Percentiles rank a stretch among this genome's conserved stretches.
Evolutionary conservation across 1,140 invertebrate genomes (phyloP).

Genomic region (Dinoponera quadriceps): DNA sequence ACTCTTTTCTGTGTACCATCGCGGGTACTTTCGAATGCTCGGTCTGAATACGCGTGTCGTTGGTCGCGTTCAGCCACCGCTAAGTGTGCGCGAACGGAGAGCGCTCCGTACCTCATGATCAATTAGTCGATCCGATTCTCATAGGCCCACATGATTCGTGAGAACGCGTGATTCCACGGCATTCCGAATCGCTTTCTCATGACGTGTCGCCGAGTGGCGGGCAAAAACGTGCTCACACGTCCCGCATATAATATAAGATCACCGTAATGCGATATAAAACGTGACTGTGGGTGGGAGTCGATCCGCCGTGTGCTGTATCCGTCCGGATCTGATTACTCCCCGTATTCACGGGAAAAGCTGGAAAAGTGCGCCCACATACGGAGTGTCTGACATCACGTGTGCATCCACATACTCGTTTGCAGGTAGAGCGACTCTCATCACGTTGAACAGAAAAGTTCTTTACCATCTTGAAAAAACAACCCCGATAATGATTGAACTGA

Average conservation of each 20-base stretch:
- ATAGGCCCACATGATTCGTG: slow-evolving; percentile 77
- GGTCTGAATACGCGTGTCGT: too few species aligned
- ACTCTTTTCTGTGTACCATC: too few species aligned
- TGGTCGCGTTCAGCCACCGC: too few species aligned
- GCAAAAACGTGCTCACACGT: slow-evolving; percentile 66
- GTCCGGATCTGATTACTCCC: slow-evolving; percentile 67
- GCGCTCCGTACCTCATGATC: slow-evolving; percentile 15
- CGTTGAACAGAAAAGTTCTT: too few species aligned
- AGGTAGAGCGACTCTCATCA: too few species aligned
- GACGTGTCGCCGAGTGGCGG: slow-evolving; percentile 55
- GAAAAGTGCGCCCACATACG: slow-evolving; percentile 66
- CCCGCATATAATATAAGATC: slow-evolving; percentile 76
- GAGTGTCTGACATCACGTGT: neutral
- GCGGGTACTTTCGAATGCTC: too few species aligned
- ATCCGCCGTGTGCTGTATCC: slow-evolving; percentile 62
- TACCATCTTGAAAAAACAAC: too few species aligned
- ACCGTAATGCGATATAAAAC: slow-evolving; percentile 62
- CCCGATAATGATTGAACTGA: too few species aligned
- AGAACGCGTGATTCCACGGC: slow-evolving; percentile 72
- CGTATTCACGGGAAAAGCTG: slow-evolving; percentile 22
- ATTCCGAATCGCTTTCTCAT: slow-evolving; percentile 71
- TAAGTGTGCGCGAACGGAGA: too few species aligned
- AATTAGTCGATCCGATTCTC: slow-evolving; percentile 36
- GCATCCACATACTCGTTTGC: too few species aligned
- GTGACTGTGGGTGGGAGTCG: slow-evolving; percentile 69